phyloP scores from a whole-genome alignment of 2,797 vertebrate species.

The Agapornis canus region DNA sequence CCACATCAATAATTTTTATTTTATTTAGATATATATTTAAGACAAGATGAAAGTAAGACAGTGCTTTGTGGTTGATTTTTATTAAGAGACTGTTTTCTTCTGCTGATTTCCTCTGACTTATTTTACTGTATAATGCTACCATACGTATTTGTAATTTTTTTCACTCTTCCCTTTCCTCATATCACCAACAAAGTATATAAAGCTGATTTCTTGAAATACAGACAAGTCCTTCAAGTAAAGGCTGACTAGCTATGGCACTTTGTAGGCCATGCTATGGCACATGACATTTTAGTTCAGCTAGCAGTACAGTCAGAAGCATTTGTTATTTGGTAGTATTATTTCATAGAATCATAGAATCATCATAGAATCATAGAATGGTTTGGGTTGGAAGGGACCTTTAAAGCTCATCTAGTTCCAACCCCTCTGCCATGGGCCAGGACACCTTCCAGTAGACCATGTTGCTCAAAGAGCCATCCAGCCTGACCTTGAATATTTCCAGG shows the following conservation, averaged over 20 bases:
- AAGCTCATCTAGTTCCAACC: background rate
- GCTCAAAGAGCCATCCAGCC: background rate
- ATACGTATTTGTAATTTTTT: background rate
- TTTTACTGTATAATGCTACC: background rate
- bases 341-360: background rate
- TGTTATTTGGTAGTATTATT: background rate
- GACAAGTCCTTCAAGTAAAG: background rate
- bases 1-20: background rate
- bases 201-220: background rate
- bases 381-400: background rate
- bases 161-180: background rate
- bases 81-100: background rate
- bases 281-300: background rate
- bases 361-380: background rate
- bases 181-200: background rate
- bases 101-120: background rate
- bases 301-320: background rate
- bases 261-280: background rate
- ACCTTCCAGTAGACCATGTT: background rate
- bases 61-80: background rate
- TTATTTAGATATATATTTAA: background rate
- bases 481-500: background rate
- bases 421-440: background rate
- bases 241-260: background rate
- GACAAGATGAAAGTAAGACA: background rate